A percentile compares a stretch with the other conserved stretches of the same genome.
Conservation (phyloP, 2,888 invertebrate genomes). For the Pollenia amentaria region DNA sequence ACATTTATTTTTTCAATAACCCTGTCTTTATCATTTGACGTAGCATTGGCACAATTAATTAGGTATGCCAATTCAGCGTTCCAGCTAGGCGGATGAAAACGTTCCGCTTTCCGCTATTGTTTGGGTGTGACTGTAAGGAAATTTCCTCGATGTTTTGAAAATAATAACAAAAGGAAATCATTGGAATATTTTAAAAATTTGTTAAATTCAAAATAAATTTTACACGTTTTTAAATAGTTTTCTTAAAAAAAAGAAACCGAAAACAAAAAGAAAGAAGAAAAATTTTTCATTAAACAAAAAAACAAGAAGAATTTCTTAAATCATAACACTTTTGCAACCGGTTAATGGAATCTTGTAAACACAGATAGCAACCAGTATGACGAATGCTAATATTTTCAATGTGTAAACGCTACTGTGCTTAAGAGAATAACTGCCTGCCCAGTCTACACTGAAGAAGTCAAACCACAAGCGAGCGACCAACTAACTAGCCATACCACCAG, state of each 20-base stretch:
- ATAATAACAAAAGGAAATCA: too few species aligned
- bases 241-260: too few species aligned
- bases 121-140: neutral
- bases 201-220: too few species aligned
- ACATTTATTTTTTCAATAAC: too few species aligned
- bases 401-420: neutral
- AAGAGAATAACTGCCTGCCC: neutral
- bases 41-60: too few species aligned
- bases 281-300: too few species aligned
- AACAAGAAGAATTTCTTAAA: conserved; percentile 40
- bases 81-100: too few species aligned
- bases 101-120: too few species aligned
- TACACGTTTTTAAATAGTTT: too few species aligned
- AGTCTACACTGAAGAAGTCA: conserved; percentile 22
- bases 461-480: conserved; percentile 17
- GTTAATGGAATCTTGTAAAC: conserved; percentile 42
- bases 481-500: neutral
- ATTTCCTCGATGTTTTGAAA: neutral
- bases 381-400: conserved; percentile 16
- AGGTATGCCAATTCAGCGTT: too few species aligned
- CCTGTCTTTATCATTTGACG: too few species aligned
- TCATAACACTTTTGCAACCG: conserved; percentile 60
- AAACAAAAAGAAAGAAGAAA: neutral
- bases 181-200: too few species aligned
- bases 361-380: conserved; percentile 14